Conservation (phyloP, 1,140 invertebrate species). For the Polypedilum pembai region DNA sequence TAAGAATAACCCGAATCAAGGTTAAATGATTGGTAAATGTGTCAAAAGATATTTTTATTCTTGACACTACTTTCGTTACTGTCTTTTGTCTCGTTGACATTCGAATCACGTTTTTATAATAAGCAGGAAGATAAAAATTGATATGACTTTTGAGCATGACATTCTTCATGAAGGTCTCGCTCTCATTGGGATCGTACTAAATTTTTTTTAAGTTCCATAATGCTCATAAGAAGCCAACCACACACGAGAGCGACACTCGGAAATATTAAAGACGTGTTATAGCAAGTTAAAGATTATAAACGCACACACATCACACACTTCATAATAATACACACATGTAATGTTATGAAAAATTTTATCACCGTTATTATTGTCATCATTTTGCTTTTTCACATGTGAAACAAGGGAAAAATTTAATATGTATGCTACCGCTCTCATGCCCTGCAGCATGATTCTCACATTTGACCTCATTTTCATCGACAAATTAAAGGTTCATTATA, state of each 20-base stretch:
- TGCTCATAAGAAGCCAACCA: background rate
- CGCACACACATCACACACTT: background rate
- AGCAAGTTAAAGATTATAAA: background rate
- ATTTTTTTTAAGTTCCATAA: background rate
- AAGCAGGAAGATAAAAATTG: slow-evolving; percentile 20
- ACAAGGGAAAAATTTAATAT: too few relatives aligned
- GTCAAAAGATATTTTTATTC: background rate
- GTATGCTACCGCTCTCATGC: too few relatives aligned
- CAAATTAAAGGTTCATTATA: too few relatives aligned
- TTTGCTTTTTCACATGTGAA: background rate
- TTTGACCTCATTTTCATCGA: too few relatives aligned
- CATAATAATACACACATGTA: background rate
- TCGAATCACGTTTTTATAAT: slow-evolving; percentile 22
- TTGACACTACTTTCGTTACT: background rate
- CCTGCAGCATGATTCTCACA: too few relatives aligned
- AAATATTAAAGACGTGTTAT: slow-evolving; percentile 10
- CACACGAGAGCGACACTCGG: background rate
- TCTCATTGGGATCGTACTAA: background rate
- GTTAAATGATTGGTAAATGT: slow-evolving; percentile 24
- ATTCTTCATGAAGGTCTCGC: background rate
- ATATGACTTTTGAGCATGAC: slow-evolving; percentile 6
- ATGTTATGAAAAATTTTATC: background rate
- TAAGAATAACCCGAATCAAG: slow-evolving; percentile 1
- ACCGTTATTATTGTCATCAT: slow-evolving; percentile 4
- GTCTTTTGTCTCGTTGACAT: background rate